These are phyloP conservation scores for Sminthurides bifidus DNA, from an alignment of 1,140 invertebrate species.

Conservation along the genomic window DNA sequence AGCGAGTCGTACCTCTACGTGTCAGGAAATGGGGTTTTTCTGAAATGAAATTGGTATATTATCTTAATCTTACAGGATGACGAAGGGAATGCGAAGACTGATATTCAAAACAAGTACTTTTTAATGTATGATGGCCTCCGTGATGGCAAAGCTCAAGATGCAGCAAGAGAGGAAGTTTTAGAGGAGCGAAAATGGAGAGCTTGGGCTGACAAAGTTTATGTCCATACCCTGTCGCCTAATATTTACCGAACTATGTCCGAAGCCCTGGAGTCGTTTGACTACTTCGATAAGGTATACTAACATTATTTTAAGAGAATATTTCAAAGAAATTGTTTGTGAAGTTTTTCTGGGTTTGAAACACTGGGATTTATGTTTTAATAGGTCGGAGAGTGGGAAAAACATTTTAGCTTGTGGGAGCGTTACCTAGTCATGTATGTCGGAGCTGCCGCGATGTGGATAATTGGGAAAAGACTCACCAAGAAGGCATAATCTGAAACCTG, in stretches of 20 bases:
- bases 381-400: conserved; percentile 80
- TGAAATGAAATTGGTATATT: neutral
- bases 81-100: conserved; percentile 51
- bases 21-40: neutral
- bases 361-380: conserved; percentile 30
- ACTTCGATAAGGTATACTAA: conserved; percentile 72
- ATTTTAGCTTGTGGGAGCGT: conserved; percentile 75
- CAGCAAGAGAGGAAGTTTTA: conserved; percentile 46
- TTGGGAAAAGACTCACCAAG: conserved; percentile 77
- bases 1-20: too few species aligned
- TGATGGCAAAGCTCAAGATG: conserved; percentile 41
- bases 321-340: neutral
- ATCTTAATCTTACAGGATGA: conserved; percentile 43
- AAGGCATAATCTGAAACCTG: conserved; percentile 70
- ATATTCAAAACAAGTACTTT: conserved; percentile 90
- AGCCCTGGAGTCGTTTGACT: conserved; percentile 76
- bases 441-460: conserved; percentile 82
- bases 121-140: conserved; percentile 58
- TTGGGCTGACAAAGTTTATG: conserved; percentile 83
- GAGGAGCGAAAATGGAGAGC: conserved; percentile 87
- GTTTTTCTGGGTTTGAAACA: neutral
- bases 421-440: conserved; percentile 85
- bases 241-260: conserved; percentile 63
- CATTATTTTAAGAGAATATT: neutral
- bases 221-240: conserved; percentile 91